Conservation (phyloP, 2,113 vertebrate genomes). For the Amphiprion percula region DNA sequence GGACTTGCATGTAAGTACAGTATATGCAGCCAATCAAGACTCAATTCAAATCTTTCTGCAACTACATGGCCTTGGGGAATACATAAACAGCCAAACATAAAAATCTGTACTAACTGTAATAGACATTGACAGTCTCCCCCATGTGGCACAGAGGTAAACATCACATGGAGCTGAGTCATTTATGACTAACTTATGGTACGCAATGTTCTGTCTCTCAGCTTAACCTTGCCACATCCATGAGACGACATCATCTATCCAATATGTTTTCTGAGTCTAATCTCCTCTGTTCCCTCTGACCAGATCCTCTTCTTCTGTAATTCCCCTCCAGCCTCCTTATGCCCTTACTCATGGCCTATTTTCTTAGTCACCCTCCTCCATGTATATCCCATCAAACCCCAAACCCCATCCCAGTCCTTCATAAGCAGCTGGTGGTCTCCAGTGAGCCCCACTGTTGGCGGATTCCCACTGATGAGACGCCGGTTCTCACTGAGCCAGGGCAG, state of each 20-base stretch:
- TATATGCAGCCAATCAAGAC: slow-evolving; percentile 28
- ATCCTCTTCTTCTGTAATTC: slow-evolving; percentile 25
- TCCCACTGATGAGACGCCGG: slow-evolving; percentile 33
- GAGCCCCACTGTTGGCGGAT: slow-evolving; percentile 16
- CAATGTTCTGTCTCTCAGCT: slow-evolving; percentile 43
- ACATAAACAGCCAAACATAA: slow-evolving; percentile 33
- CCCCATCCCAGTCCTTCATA: background rate
- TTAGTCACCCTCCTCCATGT: slow-evolving; percentile 4
- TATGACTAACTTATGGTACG: slow-evolving; percentile 52
- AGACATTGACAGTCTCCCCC: slow-evolving; percentile 21
- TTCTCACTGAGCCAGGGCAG: slow-evolving; percentile 29
- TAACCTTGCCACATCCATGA: slow-evolving; percentile 53
- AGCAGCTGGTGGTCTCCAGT: slow-evolving; percentile 41
- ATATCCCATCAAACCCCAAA: background rate
- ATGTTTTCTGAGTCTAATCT: slow-evolving; percentile 52
- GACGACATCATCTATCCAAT: slow-evolving; percentile 45
- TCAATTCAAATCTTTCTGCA: slow-evolving; percentile 20
- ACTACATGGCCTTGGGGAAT: slow-evolving; percentile 18
- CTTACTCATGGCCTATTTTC: slow-evolving; percentile 5
- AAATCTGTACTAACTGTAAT: slow-evolving; percentile 28
- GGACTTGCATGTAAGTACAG: background rate
- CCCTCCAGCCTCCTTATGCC: slow-evolving; percentile 1
- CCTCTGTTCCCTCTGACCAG: slow-evolving; percentile 20
- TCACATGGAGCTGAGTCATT: slow-evolving; percentile 49
- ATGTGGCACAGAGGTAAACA: slow-evolving; percentile 43